Evolutionary conservation across 1,140 invertebrate species (phyloP).

Genomic region (Drosophila nigromelanica): DNA sequence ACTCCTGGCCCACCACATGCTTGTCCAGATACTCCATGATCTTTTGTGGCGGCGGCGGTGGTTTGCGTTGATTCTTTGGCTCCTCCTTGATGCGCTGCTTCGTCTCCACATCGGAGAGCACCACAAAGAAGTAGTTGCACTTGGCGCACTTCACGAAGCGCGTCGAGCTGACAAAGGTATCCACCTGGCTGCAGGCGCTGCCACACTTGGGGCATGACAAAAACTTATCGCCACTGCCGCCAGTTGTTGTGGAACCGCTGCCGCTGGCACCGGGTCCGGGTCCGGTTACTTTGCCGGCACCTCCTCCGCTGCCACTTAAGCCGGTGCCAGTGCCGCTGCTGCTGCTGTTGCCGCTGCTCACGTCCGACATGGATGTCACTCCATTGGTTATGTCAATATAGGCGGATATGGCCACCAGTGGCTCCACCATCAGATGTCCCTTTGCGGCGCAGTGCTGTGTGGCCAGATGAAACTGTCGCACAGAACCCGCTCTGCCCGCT

Average conservation of each 20-base stretch:
- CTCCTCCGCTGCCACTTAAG: conserved; percentile 24
- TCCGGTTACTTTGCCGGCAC: conserved; percentile 27
- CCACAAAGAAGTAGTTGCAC: conserved; percentile 99
- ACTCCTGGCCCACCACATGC: conserved; percentile 98
- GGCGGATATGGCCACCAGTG: conserved; percentile 55
- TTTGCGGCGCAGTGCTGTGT: conserved; percentile 38
- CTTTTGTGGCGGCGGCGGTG: conserved; percentile 97
- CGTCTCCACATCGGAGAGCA: conserved; percentile 95
- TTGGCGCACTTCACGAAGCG: conserved; percentile 99
- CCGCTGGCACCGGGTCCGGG: conserved; percentile 29
- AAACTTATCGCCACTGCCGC: conserved; percentile 84
- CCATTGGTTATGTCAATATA: conserved; percentile 73
- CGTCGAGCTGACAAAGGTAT: conserved; percentile 98
- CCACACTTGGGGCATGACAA: conserved; percentile 97
- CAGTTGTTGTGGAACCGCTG: conserved; percentile 45
- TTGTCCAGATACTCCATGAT: conserved; percentile 98
- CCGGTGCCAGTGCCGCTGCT: conserved; percentile 2
- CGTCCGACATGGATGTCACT: conserved; percentile 40
- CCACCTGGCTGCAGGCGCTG: conserved; percentile 97
- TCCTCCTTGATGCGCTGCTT: conserved; percentile 92
- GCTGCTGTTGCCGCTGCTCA: conserved; percentile 6
- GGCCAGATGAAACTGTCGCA: conserved; percentile 53
- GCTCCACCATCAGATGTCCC: conserved; percentile 46
- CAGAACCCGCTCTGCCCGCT: conserved; percentile 2
- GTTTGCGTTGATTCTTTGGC: conserved; percentile 88